Conservation (phyloP, 2,888 invertebrate species). For the Anthophora plumipes region DNA sequence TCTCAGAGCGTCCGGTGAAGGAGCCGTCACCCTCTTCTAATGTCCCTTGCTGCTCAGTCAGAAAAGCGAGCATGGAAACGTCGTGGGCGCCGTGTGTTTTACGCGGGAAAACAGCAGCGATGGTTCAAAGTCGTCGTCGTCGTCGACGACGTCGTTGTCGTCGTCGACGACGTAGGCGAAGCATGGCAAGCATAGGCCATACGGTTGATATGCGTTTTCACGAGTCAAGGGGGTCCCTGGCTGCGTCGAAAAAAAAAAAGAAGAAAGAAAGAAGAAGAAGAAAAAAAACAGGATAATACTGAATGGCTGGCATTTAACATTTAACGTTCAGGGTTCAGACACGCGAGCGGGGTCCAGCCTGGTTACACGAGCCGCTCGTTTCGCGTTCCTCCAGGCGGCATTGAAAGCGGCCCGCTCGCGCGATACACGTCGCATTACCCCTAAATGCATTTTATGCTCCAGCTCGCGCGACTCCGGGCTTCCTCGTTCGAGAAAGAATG, state of each 20-base stretch:
- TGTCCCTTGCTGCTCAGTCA: constrained; percentile 31
- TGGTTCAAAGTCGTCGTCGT: constrained; percentile 56
- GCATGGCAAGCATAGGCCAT: constrained; percentile 37
- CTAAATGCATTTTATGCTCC: constrained; percentile 78
- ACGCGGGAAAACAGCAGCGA: constrained; percentile 28
- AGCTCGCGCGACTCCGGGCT: constrained; percentile 54
- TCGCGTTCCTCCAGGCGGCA: constrained; percentile 73
- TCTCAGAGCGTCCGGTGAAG: constrained; percentile 47
- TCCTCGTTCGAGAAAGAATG: constrained; percentile 67
- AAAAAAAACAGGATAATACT: constrained; percentile 71
- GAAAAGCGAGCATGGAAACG: constrained; percentile 20
- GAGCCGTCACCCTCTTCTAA: constrained; percentile 34
- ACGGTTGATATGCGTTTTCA: constrained; percentile 50
- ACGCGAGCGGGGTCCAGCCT: constrained; percentile 56
- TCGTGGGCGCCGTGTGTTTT: constrained; percentile 8
- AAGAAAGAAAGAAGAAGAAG: too few species aligned
- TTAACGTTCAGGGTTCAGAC: constrained; percentile 69
- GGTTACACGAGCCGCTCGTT: constrained; percentile 65
- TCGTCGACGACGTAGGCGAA: constrained; percentile 32
- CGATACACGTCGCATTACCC: constrained; percentile 81
- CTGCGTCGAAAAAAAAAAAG: constrained; percentile 32
- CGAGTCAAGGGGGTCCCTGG: constrained; percentile 27
- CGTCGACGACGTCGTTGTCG: constrained; percentile 23
- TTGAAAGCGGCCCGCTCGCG: constrained; percentile 75
- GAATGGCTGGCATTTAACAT: constrained; percentile 79